These are phyloP conservation scores for Mus pahari DNA, from an alignment of 2,113 vertebrate species.

Conservation along the genomic window DNA sequence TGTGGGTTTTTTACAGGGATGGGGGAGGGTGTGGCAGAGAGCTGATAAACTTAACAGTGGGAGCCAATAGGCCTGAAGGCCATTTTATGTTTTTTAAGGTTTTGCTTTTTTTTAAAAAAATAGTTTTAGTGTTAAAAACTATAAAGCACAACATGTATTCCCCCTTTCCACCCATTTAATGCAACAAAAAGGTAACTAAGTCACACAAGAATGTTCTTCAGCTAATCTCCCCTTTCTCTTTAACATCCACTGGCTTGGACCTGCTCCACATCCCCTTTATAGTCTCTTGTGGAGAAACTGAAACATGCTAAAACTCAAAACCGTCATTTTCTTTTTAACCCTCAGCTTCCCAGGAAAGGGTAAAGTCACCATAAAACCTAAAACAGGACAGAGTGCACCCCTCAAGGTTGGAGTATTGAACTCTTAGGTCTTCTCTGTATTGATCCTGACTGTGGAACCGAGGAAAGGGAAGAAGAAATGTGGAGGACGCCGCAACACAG, in stretches of 20 bases:
- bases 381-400: neutral
- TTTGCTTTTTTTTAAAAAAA: constrained; percentile 77
- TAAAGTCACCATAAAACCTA: constrained; percentile 52
- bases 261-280: constrained; percentile 86
- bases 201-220: constrained; percentile 85
- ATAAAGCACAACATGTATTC: constrained; percentile 79
- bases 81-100: constrained; percentile 83
- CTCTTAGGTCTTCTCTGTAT: neutral
- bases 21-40: constrained; percentile 84
- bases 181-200: constrained; percentile 86
- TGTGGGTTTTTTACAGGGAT: constrained; percentile 86
- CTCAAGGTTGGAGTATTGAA: constrained; percentile 25
- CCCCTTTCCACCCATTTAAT: constrained; percentile 71
- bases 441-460: neutral
- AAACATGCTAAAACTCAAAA: constrained; percentile 85
- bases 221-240: constrained; percentile 78
- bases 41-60: constrained; percentile 86
- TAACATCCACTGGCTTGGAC: constrained; percentile 88
- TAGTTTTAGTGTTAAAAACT: constrained; percentile 82
- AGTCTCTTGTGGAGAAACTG: constrained; percentile 85
- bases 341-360: constrained; percentile 73
- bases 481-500: neutral
- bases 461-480: neutral
- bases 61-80: constrained; percentile 87
- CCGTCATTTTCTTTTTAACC: constrained; percentile 84